Base-by-base conservation (phyloP, 2,888 invertebrate species). In the Eilema griseolum region DNA sequence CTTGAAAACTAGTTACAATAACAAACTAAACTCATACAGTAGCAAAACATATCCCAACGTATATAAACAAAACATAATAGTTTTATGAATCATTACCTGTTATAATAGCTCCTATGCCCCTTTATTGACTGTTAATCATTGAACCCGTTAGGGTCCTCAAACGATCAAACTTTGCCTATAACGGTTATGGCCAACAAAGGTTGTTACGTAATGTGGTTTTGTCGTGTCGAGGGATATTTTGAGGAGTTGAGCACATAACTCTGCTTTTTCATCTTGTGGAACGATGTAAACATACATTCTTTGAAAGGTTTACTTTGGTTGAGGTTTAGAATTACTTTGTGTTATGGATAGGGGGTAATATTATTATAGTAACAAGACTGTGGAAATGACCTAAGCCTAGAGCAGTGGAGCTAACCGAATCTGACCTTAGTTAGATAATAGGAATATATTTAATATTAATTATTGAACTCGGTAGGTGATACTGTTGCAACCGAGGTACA, bases 91-190 rank as follows among this genome's bases (percentile, higher is more conserved):
- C 81, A 81, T 86, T 83, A 81, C 78, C 79, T 73, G 73, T 73
- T 77, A 83, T 81, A 83, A 85, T 76, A 80, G 79, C 74, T 81
- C 78, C 82, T 81, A 85, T 88, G 87, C 82, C 83, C 81, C 80
- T 85, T 88, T 87, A 88, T 89, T 84, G 88, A 83, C 88, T 88
- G 89, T 89, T 91, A 86, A 90, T 90, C 89, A 89, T 85, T 80
- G 75, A 84, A 81, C 79, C 82, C 77, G 84, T 85, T 82, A 79
- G 69, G 77, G 77, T 74, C 80, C 81, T 77, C 71, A 78, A 89
- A 90, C 85, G 88, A 86, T 87, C 86, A 78, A 92, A 92, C 79
- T 92, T 92, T 79, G 77, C 73, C 86, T 83, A 89, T 92, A 88
- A 91, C 83, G 77, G 82, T 85, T 86, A 86, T 83, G 71, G 74